Base-by-base conservation (phyloP, 30 jellyfish, hydroid and myxozoan species). In the Hydractinia echinata region DNA sequence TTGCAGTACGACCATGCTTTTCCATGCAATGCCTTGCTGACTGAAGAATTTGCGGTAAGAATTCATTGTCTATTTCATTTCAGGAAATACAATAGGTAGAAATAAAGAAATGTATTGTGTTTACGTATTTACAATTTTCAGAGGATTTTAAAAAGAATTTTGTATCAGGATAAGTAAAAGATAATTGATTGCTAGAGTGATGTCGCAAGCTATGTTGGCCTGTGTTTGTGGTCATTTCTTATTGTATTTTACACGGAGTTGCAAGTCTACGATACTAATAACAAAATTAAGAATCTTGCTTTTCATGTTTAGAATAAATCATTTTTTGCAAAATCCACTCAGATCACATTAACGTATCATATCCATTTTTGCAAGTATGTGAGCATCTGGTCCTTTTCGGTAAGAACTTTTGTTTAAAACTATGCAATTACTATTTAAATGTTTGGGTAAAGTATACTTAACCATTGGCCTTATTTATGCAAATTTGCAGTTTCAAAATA, bases 321-420 rank as follows among this genome's bases (percentile, higher is more conserved):
- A 1, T 81, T 86, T 48, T 68, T 84, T 82, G 52, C 50, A 18
- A 86, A 87, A 55, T 78, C 89, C 69, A 71, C 87, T 48, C 88
- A 83, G 5, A 77, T 92, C 64, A 85, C 84, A 10, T 53, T 83
- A 85, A 81, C 96, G 91, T 81, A 92, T 74, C 98, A 92, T n/a
- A 83, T 84, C 8, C 77, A 87, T 80, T 92, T 92, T 77, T 69
- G 84, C 77, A 92, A 92, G 70, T 92, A 92, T 72, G 84, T 92
- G 48, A 83, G 80, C 50, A 94, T 83, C 7, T 92, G 98, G 98
- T 74, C 79, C 14, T 86, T 87, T 61, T 88, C 95, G 16, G 98
- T 92, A 53, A 92, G 98, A 82, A 9, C 61, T 71, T 71, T 9
- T 19, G 30, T 71, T 64, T 13, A 58, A 58, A 11, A 58, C 18